Evolutionary conservation across 2,113 vertebrate species (phyloP).

Genomic region (Serilophus lunatus): DNA sequence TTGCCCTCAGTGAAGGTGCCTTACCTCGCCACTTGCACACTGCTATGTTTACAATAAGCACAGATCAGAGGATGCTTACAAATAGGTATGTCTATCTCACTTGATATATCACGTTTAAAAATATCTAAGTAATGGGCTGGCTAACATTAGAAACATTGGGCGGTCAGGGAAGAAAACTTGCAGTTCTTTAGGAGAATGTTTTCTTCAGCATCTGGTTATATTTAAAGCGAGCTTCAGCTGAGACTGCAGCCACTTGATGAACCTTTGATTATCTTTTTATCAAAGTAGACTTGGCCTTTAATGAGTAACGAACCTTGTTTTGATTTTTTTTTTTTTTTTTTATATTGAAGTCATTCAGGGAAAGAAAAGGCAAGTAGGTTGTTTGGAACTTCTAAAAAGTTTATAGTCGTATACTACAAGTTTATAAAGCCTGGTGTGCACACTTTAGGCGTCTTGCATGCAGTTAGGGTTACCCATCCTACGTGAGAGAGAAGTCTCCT

Average conservation of each 20-base stretch:
- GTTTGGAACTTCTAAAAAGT: neutral
- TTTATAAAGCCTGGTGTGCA: neutral
- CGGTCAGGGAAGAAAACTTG: neutral
- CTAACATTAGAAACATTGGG: neutral
- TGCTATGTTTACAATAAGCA: conserved; percentile 95
- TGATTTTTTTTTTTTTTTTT: neutral
- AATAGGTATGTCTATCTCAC: conserved; percentile 83
- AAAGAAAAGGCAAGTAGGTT: neutral
- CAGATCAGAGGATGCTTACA: conserved; percentile 97
- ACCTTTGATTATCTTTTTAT: neutral
- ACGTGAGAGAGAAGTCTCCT: neutral
- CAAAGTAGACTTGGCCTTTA: neutral
- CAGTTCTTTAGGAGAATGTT: neutral
- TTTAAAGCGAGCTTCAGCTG: neutral
- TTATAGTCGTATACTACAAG: neutral
- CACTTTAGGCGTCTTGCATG: neutral
- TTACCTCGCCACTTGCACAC: conserved; percentile 95
- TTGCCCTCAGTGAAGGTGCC: conserved; percentile 96
- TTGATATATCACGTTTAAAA: neutral
- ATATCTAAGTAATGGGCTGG: neutral
- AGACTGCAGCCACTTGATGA: neutral
- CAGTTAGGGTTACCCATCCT: neutral
- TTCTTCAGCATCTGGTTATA: neutral
- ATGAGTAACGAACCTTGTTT: neutral
- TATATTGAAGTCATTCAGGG: neutral